These are phyloP conservation scores for Drosophila ustulata DNA, from an alignment of 2,888 invertebrate genomes.

Conservation along the genomic window DNA sequence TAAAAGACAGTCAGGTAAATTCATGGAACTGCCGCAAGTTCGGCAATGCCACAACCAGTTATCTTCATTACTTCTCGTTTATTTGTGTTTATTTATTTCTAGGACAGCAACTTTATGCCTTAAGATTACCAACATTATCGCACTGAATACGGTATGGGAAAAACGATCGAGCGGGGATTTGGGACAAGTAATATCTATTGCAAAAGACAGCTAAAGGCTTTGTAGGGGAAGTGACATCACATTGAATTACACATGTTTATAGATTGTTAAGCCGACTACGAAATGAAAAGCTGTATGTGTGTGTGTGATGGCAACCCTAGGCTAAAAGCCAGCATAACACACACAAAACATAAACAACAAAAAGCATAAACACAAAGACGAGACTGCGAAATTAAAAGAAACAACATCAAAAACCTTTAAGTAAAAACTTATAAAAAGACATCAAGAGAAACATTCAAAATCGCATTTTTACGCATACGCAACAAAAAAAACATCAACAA, in stretches of 20 bases:
- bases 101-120: not conserved
- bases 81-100: not conserved
- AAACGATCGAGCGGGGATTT: not conserved
- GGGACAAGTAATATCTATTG: conserved; percentile 7
- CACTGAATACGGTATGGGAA: conserved; percentile 1
- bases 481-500: conserved; percentile 17
- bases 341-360: conserved; percentile 41
- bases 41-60: conserved; percentile 32
- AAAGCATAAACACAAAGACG: conserved; percentile 38
- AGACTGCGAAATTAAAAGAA: conserved; percentile 40
- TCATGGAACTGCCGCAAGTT: conserved; percentile 36
- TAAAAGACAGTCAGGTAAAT: conserved; percentile 26
- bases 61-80: not conserved
- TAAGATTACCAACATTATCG: conserved; percentile 17
- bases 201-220: conserved; percentile 3
- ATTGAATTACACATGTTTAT: conserved; percentile 14
- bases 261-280: not conserved
- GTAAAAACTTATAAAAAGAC: conserved; percentile 7
- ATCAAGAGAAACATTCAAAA: conserved; percentile 26
- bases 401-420: conserved; percentile 31
- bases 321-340: conserved; percentile 18
- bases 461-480: conserved; percentile 43
- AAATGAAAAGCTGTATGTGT: conserved; percentile 3
- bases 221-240: conserved; percentile 12
- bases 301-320: conserved; percentile 27